Base-by-base conservation (phyloP, 1,140 invertebrate genomes). In the Trypoxylus dichotomus region DNA sequence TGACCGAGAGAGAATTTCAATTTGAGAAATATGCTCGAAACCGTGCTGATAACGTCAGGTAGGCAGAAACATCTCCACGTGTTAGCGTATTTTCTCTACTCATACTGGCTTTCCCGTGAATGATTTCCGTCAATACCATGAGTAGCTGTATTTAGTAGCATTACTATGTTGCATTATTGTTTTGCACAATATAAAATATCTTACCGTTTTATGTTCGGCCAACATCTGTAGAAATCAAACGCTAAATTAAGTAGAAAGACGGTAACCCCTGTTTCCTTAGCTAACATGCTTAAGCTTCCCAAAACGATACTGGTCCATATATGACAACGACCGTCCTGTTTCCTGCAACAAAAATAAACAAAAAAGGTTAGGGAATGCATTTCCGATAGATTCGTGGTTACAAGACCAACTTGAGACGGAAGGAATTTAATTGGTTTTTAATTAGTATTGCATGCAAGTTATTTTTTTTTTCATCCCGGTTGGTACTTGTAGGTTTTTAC, bases 261-360 rank as follows among this genome's bases (percentile, higher is more conserved):
- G 8, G 95, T 96, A 60, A 98, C 91, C 63, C 96, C 96, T 41
- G 95, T 96, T 86, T 97, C 96, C 87, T 97, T 98, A 77, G 94
- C 94, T 79, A 97, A 88, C 93, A 96, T 96, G 79, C 95, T 94
- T 24, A 95, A 86, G n/a, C 92, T 91, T 3, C 92, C 93, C 1
- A 93, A 85, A 1, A 90, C 80, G 11, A 92, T 89, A 80, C 92
- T 93, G 76, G 89, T 87, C 88, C 91, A 91, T 8, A 92, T 88
- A 76, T 90, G 89, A 78, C 87, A 83, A 29, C 83, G 81, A 19
- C 84, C 85, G 75, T 84, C 83, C 19, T 74, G 60, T 25, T 68
- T 68, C 2, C 60, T 25, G 60, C 27, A 68, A 29, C 60, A 68
- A 68, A 68, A 68, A 68, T 13, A 68, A 68, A 25, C 2, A 68